Percentiles rank a stretch among this genome's conserved stretches.
phyloP scores from a whole-genome alignment of 2,113 vertebrate genomes.

The Carettochelys insculpta region DNA sequence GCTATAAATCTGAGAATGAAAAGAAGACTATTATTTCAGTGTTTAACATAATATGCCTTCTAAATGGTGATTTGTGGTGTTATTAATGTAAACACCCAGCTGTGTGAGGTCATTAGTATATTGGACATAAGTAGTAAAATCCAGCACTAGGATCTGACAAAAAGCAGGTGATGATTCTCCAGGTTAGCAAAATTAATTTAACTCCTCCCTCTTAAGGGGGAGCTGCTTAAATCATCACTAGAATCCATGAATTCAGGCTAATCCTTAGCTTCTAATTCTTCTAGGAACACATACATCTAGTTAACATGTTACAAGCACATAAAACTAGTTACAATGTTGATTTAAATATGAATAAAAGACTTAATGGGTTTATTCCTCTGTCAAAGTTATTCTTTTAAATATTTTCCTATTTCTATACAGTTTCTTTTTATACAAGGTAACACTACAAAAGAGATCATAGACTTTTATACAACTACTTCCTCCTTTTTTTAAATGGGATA shows the following conservation, averaged over 20 bases:
- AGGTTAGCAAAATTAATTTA: too few relatives aligned
- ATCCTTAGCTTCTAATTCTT: neutral
- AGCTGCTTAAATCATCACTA: neutral
- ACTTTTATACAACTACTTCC: too few relatives aligned
- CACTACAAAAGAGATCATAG: too few relatives aligned
- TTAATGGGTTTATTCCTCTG: too few relatives aligned
- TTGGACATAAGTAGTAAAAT: too few relatives aligned
- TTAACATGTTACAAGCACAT: accelerated
- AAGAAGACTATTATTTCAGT: neutral
- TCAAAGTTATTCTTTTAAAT: neutral
- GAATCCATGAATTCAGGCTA: neutral
- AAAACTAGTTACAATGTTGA: neutral
- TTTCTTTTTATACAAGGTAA: neutral
- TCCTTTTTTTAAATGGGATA: too few relatives aligned
- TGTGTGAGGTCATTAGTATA: neutral
- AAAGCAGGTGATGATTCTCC: too few relatives aligned
- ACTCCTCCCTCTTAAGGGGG: too few relatives aligned
- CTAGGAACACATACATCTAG: neutral
- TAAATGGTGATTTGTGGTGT: neutral
- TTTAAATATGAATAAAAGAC: too few relatives aligned
- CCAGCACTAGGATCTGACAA: too few relatives aligned
- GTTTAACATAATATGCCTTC: neutral
- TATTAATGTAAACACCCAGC: neutral
- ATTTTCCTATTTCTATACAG: neutral
- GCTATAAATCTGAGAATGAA: neutral